Evolutionary conservation across 2,888 invertebrate genomes (phyloP).

Genomic region (Laspeyria flexula): DNA sequence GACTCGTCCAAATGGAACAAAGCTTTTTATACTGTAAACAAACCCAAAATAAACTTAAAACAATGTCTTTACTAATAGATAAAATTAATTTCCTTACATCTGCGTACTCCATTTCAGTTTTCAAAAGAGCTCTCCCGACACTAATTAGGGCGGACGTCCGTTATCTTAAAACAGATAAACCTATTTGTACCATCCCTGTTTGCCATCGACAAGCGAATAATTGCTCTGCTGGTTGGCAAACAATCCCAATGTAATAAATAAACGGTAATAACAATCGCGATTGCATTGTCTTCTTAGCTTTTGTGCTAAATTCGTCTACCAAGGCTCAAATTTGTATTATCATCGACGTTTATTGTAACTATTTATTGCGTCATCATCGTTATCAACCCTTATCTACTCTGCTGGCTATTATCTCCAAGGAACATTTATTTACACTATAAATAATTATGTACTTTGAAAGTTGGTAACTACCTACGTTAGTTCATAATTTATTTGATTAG

Average conservation of each 20-base stretch:
- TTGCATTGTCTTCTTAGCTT: constrained; percentile 23
- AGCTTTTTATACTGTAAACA: no score
- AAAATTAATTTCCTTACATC: constrained; percentile 4
- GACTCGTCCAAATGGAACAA: no score
- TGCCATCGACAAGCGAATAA: constrained; percentile 48
- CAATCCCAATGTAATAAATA: constrained; percentile 39
- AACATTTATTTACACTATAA: no score
- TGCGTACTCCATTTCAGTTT: constrained; percentile 5
- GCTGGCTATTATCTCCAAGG: no score
- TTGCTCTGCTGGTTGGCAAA: constrained; percentile 33
- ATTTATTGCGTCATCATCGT: no score
- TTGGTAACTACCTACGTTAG: no score
- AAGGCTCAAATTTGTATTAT: constrained; percentile 11
- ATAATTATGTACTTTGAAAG: no score
- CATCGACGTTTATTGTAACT: background rate
- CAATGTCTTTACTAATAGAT: no score
- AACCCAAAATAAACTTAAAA: no score
- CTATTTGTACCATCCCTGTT: constrained; percentile 58
- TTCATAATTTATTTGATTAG: no score
- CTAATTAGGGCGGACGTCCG: constrained; percentile 58
- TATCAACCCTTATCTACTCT: no score
- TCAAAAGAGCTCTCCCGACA: constrained; percentile 33
- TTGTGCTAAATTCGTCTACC: constrained; percentile 10
- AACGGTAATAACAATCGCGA: constrained; percentile 26
- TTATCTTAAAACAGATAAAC: constrained; percentile 65